Base-by-base conservation (phyloP, 2,113 vertebrate species). In the Platysternon megacephalum region DNA sequence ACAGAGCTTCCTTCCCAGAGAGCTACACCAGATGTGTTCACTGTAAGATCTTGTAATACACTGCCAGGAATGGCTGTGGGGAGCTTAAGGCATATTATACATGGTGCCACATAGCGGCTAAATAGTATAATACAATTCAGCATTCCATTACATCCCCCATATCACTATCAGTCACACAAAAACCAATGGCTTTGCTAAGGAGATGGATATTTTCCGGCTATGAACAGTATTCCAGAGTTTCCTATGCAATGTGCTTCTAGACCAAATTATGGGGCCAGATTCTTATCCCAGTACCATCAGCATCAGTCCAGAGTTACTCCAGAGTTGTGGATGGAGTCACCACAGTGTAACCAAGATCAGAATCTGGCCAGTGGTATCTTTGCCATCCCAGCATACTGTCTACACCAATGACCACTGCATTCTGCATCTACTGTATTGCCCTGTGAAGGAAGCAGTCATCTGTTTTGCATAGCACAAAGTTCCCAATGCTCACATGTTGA, bases 211-310 rank as follows among this genome's bases (percentile, higher is more conserved):
- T 94, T 82, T 65, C 6, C 16, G 6, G 65, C 72, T 13, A 74
- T 74, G 79, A 51, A 1, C 21, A 85, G 19, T 1, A 3, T 58
- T 82, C 21, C 29, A 28, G 28, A 21, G 12, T 29, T 68, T 32
- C n/a, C 22, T 24, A 32, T 2, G 12, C 0, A 0, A 10, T 28
- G 4, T 2, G 8, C 21, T 74, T 86, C 90, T 52, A 52, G 86
- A 17, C n/a, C 48, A 48, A 79, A 35, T 28, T 11, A 2, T 2
- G 29, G 16, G 79, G 2, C 29, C 74, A 72, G 46, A 48, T 79
- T 86, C 3, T 53, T 85, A 32, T 12, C 58, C 26, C 28, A 84
- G 13, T 26, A 29, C 16, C 87, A 1, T 56, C 11, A 16, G 12
- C 21, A 58, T n/a, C 82, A 3, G 22, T 84, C 39, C n/a, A 17